phyloP scores from a whole-genome alignment of 2,888 invertebrate species.

The Nomada goodeniana region DNA sequence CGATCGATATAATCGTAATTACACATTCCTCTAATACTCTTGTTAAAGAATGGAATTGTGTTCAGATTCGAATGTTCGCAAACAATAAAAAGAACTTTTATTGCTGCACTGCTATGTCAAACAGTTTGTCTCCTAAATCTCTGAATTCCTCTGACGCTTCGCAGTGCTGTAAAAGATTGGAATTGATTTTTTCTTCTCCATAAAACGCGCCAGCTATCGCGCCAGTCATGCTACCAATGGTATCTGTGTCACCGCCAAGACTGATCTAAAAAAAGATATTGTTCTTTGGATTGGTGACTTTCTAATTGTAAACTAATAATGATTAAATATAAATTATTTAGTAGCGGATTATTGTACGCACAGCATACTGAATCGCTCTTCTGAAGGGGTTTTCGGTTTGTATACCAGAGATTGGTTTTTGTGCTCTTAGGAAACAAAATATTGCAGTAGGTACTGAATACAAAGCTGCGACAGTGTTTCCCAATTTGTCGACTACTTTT shows the following conservation, averaged over 20 bases:
- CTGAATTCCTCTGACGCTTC: slow-evolving; percentile 86
- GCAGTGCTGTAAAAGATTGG: slow-evolving; percentile 86
- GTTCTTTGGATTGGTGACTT: not conserved
- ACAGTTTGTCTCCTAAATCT: slow-evolving; percentile 86
- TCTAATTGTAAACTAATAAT: not conserved
- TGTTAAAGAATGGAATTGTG: not conserved
- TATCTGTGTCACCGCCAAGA: slow-evolving; percentile 92
- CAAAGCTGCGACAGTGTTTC: slow-evolving; percentile 87
- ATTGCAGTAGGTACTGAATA: slow-evolving; percentile 90
- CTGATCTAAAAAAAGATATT: slow-evolving; percentile 84
- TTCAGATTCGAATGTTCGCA: not conserved
- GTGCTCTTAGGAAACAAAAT: slow-evolving; percentile 88
- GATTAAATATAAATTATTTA: slow-evolving; percentile 20
- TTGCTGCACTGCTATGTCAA: slow-evolving; percentile 57
- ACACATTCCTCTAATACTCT: too few species aligned
- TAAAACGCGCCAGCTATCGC: slow-evolving; percentile 89
- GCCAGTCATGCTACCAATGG: slow-evolving; percentile 91
- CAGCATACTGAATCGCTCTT: slow-evolving; percentile 88
- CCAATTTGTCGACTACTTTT: slow-evolving; percentile 85
- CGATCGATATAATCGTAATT: not conserved
- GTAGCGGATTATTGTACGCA: slow-evolving; percentile 59
- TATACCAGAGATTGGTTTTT: slow-evolving; percentile 84
- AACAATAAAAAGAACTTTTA: not conserved
- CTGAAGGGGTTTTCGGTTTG: slow-evolving; percentile 87
- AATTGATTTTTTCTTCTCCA: slow-evolving; percentile 86